Evolutionary conservation across 1,140 invertebrate genomes (phyloP).

Genomic region (Aphis gossypii): DNA sequence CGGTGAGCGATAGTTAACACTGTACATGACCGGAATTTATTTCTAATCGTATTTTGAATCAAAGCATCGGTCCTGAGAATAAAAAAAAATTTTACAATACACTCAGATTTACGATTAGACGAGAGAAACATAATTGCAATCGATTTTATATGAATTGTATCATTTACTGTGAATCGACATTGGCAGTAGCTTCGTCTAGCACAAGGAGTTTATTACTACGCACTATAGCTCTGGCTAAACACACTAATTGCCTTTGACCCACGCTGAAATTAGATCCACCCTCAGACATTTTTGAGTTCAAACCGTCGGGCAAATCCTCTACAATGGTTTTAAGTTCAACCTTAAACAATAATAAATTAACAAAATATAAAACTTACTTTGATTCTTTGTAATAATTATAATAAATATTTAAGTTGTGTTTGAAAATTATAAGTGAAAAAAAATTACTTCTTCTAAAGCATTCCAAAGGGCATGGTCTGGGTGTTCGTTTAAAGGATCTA

Average conservation of each 20-base stretch:
- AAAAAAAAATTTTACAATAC: not conserved
- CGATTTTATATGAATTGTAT: not conserved
- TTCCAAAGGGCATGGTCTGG: conserved; percentile 71
- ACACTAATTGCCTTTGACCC: conserved; percentile 81
- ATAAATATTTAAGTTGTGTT: not conserved
- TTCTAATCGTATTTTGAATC: conserved; percentile 74
- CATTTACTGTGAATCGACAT: conserved; percentile 71
- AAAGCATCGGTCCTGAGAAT: conserved; percentile 72
- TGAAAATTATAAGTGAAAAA: not conserved
- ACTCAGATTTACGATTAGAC: not conserved
- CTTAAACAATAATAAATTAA: conserved; percentile 59
- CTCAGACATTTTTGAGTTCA: conserved; percentile 56
- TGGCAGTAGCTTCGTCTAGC: conserved; percentile 81
- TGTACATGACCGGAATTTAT: conserved; percentile 76
- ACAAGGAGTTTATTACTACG: conserved; percentile 79
- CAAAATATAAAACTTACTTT: not conserved
- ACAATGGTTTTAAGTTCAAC: conserved; percentile 70
- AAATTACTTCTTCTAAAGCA: conserved; percentile 68
- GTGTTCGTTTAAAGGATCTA: conserved; percentile 73
- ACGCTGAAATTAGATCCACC: conserved; percentile 72
- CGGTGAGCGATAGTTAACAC: conserved; percentile 80
- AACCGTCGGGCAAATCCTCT: conserved; percentile 64
- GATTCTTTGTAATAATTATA: no score
- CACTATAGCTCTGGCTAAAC: conserved; percentile 78
- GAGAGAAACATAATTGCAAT: not conserved